These are phyloP conservation scores for Venusia cambrica DNA, from an alignment of 2,888 invertebrate species.

Conservation along the genomic window DNA sequence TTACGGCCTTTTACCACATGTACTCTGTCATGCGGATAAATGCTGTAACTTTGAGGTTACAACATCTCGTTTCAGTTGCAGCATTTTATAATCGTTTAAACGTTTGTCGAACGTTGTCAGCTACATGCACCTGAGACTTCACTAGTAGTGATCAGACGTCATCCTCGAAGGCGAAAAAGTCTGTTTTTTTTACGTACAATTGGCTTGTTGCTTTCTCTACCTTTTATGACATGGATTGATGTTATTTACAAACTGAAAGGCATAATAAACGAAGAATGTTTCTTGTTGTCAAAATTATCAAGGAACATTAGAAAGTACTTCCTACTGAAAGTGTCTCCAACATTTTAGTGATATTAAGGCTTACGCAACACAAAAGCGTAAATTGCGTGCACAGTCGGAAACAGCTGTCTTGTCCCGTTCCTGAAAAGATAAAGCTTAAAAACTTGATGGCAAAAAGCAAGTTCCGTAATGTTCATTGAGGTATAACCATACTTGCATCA, in stretches of 20 bases:
- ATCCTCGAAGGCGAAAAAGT: too few species aligned
- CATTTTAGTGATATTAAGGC: conserved; percentile 22
- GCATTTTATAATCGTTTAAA: too few species aligned
- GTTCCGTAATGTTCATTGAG: conserved; percentile 38
- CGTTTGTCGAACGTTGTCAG: too few species aligned
- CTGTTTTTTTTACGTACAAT: too few species aligned
- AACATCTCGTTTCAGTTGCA: too few species aligned
- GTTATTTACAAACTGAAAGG: conserved; percentile 1
- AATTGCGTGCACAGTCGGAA: conserved; percentile 31
- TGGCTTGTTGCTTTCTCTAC: too few species aligned
- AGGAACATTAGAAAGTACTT: conserved; percentile 13
- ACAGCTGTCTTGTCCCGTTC: conserved; percentile 34
- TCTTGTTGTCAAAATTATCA: not conserved
- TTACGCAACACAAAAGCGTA: conserved; percentile 21
- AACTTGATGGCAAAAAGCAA: conserved; percentile 37
- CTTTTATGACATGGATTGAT: too few species aligned
- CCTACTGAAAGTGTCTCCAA: conserved; percentile 21
- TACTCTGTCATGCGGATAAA: too few species aligned
- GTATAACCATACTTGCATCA: conserved; percentile 40
- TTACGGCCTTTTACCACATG: conserved; percentile 7
- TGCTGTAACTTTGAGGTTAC: too few species aligned
- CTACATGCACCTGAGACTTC: too few species aligned
- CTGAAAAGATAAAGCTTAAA: conserved; percentile 39
- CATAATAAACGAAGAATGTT: conserved; percentile 4
- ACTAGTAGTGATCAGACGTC: too few species aligned